Evolutionary conservation across 2,113 vertebrate species (phyloP).

Genomic region (Neotragus moschatus): DNA sequence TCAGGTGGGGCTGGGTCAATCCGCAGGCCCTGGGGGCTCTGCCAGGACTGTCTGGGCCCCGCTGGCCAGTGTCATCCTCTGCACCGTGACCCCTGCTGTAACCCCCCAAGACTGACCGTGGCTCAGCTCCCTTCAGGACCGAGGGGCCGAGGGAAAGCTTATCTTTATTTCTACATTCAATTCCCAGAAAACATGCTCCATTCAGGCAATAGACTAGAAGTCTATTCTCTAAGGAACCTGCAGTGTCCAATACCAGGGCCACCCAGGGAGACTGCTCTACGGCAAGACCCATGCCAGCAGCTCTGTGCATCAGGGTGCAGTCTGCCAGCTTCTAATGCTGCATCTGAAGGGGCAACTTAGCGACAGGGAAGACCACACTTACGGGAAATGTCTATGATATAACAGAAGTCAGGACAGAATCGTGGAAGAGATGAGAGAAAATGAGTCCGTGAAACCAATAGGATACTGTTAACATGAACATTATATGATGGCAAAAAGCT

Average conservation of each 20-base stretch:
- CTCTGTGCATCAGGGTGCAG: background rate
- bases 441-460: background rate
- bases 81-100: background rate
- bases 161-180: background rate
- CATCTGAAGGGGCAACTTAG: background rate
- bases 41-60: background rate
- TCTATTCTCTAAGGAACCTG: background rate
- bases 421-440: background rate
- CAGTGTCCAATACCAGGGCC: background rate
- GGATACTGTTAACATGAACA: background rate
- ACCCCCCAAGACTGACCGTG: accelerated
- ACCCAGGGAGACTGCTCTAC: too few species aligned
- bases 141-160: background rate
- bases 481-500: background rate
- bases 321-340: background rate
- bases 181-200: background rate
- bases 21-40: background rate
- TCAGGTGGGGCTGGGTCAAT: background rate
- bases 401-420: background rate
- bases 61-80: accelerated
- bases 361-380: background rate
- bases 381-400: background rate
- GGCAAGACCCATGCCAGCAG: background rate
- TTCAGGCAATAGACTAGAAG: background rate
- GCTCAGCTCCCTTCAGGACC: background rate